Conservation (phyloP, 1,140 invertebrate genomes). For the Pogonomyrmex barbatus region DNA sequence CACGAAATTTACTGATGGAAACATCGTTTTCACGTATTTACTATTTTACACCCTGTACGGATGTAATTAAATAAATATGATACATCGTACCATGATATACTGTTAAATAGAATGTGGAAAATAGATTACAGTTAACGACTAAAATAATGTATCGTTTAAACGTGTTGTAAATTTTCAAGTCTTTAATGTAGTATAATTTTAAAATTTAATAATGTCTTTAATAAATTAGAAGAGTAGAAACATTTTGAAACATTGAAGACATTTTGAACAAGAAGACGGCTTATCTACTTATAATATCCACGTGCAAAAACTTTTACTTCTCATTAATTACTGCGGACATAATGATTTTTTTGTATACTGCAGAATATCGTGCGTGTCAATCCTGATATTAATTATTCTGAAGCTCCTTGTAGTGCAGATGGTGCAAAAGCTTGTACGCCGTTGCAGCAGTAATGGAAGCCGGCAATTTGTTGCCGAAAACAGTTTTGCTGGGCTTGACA, state of each 20-base stretch:
- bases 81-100: neutral
- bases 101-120: neutral
- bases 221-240: slow-evolving; percentile 37
- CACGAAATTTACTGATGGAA: slow-evolving; percentile 21
- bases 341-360: slow-evolving; percentile 41
- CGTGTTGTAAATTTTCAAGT: neutral
- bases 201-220: slow-evolving; percentile 40
- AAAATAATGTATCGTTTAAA: slow-evolving; percentile 10
- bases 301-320: slow-evolving; percentile 32
- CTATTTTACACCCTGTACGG: neutral
- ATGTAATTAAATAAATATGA: neutral
- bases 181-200: neutral
- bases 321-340: slow-evolving; percentile 54
- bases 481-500: slow-evolving; percentile 29
- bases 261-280: neutral
- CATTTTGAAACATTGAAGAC: neutral
- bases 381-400: slow-evolving; percentile 52
- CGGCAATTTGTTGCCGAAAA: slow-evolving; percentile 50
- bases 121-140: neutral
- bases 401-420: slow-evolving; percentile 17
- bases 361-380: slow-evolving; percentile 45
- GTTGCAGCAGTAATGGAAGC: slow-evolving; percentile 5
- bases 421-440: slow-evolving; percentile 9
- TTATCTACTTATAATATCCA: slow-evolving; percentile 1
- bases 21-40: neutral